Base-by-base conservation (phyloP, 2,797 vertebrate genomes). In the Melanogrammus aeglefinus region DNA sequence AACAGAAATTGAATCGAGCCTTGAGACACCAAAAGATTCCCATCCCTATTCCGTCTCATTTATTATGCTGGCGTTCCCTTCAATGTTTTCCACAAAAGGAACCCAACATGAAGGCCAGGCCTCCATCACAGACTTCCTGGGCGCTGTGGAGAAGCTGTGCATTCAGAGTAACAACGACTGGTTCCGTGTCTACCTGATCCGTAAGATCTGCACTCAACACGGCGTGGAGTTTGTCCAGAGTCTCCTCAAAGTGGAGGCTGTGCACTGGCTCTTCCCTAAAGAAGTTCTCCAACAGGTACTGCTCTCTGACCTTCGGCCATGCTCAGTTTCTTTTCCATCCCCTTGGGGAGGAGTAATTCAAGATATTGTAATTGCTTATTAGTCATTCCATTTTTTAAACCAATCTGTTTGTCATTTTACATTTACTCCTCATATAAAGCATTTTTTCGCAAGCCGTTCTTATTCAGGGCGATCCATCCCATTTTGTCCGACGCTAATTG, bases 111-210 rank as follows among this genome's bases (percentile, higher is more conserved):
- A n/a, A 0, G 29, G 27, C 76, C 79, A 74, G 24, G 75, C 70
- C 75, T 88, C 35, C 38, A 79, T 73, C 14, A 3, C 72, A 51
- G 74, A 76, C 16, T 95, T 94, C 88, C 78, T 97, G 82, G 21
- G 0, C 21, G 90, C 86, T 0, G 94, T 95, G 47, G 51, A 78
- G 76, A 5, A 2, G 7, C 88, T 99, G 82, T 97, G 96, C 29
- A 14, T 4, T 3, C 77, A 0, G 0, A 76, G 87, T 33, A 33
- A 72, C 10, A 97, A 98, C 0, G 91, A 96, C 89, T 99, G 98
- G 97, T 94, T 95, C 83, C 84, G 90, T 0, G 91, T 99, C 79
- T 99, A 96, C 90, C 91, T 99, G 78, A 90, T 97, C 66, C 93
- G 97, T 74, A 97, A 94, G 80, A 92, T 97, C 7, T 86, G 93